Percentiles rank a stretch among this genome's conserved stretches.
Conservation (phyloP, 2,113 vertebrate genomes). For the Ciconia maguari region DNA sequence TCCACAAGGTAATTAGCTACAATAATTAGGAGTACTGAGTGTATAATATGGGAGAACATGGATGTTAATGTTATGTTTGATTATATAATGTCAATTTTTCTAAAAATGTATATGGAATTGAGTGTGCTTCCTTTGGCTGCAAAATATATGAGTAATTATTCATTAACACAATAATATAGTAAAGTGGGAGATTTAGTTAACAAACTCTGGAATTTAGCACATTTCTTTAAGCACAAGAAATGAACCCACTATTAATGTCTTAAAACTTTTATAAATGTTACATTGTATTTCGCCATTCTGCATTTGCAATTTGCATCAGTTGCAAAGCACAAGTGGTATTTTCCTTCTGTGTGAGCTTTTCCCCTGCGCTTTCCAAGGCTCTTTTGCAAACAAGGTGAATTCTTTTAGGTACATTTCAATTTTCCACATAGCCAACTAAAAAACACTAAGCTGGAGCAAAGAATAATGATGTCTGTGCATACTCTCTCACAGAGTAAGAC, state of each 20-base stretch:
- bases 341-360: not conserved
- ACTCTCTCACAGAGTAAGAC: not conserved
- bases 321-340: not conserved
- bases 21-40: not conserved
- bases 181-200: not conserved
- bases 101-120: not conserved
- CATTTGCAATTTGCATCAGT: not conserved
- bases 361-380: not conserved
- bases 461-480: not conserved
- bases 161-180: not conserved
- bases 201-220: not conserved
- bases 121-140: not conserved
- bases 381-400: not conserved
- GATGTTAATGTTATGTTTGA: not conserved
- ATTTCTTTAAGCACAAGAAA: not conserved
- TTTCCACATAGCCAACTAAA: not conserved
- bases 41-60: not conserved
- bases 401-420: not conserved
- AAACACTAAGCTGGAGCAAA: not conserved
- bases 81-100: not conserved
- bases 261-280: not conserved
- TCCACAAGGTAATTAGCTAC: not conserved
- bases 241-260: not conserved
- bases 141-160: not conserved
- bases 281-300: not conserved